Conservation (phyloP, 2,888 invertebrate genomes). For the Dynastes grantii region DNA sequence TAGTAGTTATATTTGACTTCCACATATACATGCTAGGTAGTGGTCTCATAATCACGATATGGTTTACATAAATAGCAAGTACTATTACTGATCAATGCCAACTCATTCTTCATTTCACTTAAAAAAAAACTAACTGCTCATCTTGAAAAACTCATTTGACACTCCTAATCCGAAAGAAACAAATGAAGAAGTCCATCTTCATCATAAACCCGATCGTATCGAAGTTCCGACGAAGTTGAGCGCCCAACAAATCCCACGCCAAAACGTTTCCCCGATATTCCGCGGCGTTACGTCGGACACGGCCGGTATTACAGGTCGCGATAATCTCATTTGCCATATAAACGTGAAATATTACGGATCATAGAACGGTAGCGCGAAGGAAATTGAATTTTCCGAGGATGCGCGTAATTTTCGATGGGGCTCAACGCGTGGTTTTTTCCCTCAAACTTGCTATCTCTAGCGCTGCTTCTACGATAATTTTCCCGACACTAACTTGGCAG, state of each 20-base stretch:
- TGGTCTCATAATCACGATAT: too few species aligned
- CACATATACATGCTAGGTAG: too few species aligned
- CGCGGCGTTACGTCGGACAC: background rate
- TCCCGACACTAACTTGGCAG: background rate
- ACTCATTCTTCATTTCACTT: too few species aligned
- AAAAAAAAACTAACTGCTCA: too few species aligned
- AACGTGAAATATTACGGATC: conserved; percentile 20
- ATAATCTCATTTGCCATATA: background rate
- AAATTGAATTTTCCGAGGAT: conserved; percentile 28
- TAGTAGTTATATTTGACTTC: too few species aligned
- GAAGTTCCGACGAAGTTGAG: too few species aligned
- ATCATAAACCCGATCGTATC: too few species aligned
- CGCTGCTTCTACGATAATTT: conserved; percentile 3
- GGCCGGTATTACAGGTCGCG: background rate
- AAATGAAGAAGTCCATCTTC: too few species aligned
- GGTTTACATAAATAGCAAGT: too few species aligned
- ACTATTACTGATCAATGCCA: too few species aligned
- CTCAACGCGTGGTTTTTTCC: background rate
- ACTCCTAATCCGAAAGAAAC: too few species aligned
- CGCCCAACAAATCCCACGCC: background rate
- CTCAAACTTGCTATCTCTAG: background rate
- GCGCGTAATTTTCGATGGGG: background rate
- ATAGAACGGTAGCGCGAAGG: background rate
- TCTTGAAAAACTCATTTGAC: too few species aligned
- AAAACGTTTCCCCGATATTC: background rate